Percentiles rank a stretch among this genome's conserved stretches.
These are phyloP conservation scores for Diadema setosum DNA, from an alignment of 35 echinoderm and acorn worm genomes.

Conservation along the genomic window DNA sequence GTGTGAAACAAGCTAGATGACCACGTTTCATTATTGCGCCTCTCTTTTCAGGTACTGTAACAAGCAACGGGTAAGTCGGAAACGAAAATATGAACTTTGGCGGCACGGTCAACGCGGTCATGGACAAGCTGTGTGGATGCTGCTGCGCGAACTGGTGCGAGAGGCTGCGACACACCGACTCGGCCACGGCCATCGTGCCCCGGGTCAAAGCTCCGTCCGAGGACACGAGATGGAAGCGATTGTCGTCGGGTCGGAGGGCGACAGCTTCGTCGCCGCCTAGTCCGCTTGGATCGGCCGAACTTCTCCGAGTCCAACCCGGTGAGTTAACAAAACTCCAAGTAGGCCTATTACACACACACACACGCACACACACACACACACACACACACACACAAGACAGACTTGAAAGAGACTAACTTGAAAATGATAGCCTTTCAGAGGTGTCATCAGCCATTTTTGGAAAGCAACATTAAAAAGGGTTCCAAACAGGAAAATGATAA, in stretches of 20 bases:
- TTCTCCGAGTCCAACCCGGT: not conserved
- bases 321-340: not conserved
- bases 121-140: constrained; percentile 18
- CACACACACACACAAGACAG: not conserved
- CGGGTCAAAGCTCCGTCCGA: not conserved
- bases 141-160: constrained; percentile 10
- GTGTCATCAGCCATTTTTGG: too few relatives aligned
- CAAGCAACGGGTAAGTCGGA: not conserved
- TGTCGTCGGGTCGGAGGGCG: not conserved
- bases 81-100: constrained; percentile 8
- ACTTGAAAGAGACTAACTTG: too few relatives aligned
- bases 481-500: too few relatives aligned
- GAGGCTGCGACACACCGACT: constrained; percentile 6
- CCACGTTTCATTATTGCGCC: not conserved
- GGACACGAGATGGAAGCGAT: constrained; percentile 1
- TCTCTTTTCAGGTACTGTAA: not conserved
- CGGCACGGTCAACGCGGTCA: not conserved
- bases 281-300: not conserved
- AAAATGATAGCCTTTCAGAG: too few relatives aligned
- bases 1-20: not conserved
- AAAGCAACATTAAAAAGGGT: too few relatives aligned
- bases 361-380: not conserved
- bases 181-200: not conserved
- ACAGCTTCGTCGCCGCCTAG: not conserved
- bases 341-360: not conserved